Base-by-base conservation (phyloP, 2,113 vertebrate genomes). In the Symphodus melops region DNA sequence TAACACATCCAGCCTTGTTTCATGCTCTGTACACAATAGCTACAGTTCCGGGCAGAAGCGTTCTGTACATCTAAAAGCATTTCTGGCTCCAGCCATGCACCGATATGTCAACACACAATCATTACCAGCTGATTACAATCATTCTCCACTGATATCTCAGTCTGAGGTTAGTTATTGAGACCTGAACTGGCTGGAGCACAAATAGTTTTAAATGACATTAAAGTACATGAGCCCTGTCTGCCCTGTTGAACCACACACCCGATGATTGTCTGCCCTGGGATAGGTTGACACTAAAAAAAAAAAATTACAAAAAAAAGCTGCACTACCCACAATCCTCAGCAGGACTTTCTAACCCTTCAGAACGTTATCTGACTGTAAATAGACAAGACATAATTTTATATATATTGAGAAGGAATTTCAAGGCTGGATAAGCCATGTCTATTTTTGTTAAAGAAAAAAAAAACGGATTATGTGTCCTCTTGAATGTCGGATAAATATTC, bases 391-490 rank as follows among this genome's bases (percentile, higher is more conserved):
- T 91, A 89, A 88, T 91, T 92, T 93, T 94, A 89, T 94, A 92
- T 86, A 90, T 89, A 90, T 81, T 85, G 71, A 93, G 89, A 93
- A 84, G 91, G 94, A 94, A 92, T 93, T 92, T 89, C 89, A 90
- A 92, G 92, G 94, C 93, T 93, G 93, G 92, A 91, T 68, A 92
- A 92, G 93, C 93, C 92, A 1, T 85, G 92, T 95, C 93, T 95
- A 95, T 95, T 95, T 95, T 95, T 95, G 92, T 94, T 95, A 93
- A 93, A 92, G 82, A 74, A 77, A 81, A 41, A 82, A 90, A n/a
- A n/a, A 89, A 87, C 86, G 86, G 86, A 92, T 88, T 84, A 79
- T 21, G 68, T 86, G 90, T 90, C 82, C 84, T 92, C 89, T 90
- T 89, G 90, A 94, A 94, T 92, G 93, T 94, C 78, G 72, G 56